Base-by-base conservation (phyloP, 1,140 invertebrate genomes). In the Trigoniulus corallinus region DNA sequence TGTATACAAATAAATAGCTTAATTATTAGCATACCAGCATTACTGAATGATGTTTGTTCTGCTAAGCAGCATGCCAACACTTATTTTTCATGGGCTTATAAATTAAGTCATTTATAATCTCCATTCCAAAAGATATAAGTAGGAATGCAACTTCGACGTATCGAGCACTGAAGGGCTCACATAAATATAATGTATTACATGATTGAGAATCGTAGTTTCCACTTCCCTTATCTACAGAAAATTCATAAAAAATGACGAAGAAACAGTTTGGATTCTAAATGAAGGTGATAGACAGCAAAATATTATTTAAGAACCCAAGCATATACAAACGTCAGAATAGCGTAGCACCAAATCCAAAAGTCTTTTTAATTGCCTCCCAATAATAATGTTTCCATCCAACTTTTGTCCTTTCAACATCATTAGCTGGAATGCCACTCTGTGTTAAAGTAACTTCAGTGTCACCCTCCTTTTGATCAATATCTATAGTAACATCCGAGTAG, bases 381-480 rank as follows among this genome's bases (percentile, higher is more conserved):
- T 94, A 95, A 67, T 93, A 93, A 47, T 81, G 72, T 53, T 81
- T 74, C 91, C 91, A 95, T 59, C 94, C 93, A 54, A 81, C 75
- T 61, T 74, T 77, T 15, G 88, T 95, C 42, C 76, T 74, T 23
- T 88, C 82, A 49, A 78, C 75, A 60, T 94, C 87, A 21, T 71
- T 74, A 34, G 72, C 59, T 3, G 88, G 88, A 43, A 95, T 80
- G 27, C 81, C 80, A 1, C 74, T 78, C 68, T 96, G 92, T 43
- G 71, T 77, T 25, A 96, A 61, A 47, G 67, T 76, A 34, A 97
- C 75, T 62, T 81, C 71, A 0, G 91, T 95, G 58, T 82, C 80
- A 62, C 89, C 87, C 42, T 70, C 80, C 67, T 83, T 84, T 69
- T 96, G 80, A 39, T 79, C 72, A 53, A 98, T 82, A 49, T 78